These are phyloP conservation scores for Lamellibrachia satsuma DNA, from an alignment of 2,888 invertebrate genomes.

Conservation along the genomic window DNA sequence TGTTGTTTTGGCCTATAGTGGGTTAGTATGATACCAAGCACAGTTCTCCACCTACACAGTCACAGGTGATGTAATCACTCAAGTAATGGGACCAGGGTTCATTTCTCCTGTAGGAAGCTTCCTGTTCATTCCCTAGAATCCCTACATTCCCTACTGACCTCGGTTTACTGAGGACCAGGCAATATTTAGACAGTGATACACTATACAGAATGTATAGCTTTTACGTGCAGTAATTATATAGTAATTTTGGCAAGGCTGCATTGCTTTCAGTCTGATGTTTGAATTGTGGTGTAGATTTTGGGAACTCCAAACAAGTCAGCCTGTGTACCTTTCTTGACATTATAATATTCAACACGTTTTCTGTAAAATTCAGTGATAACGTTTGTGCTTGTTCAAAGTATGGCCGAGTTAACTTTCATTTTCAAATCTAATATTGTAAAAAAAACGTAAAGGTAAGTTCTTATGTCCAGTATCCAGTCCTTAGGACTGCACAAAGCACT, in stretches of 20 bases:
- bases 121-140: background rate
- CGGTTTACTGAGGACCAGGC: background rate
- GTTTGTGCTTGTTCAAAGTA: background rate
- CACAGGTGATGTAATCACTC: too few species aligned
- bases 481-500: too few species aligned
- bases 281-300: too few species aligned
- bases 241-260: background rate
- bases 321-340: background rate
- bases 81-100: background rate
- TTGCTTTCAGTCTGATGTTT: background rate
- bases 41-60: background rate
- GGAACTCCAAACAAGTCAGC: background rate
- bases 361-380: background rate
- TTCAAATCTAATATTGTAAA: too few species aligned
- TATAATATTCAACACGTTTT: background rate
- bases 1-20: background rate
- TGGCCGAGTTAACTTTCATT: too few species aligned
- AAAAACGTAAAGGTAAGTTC: too few species aligned
- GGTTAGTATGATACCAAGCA: background rate
- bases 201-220: background rate
- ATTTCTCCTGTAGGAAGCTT: background rate
- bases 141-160: background rate
- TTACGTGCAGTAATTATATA: background rate
- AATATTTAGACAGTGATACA: background rate
- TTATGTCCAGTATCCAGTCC: too few species aligned